A percentile compares a stretch with the other conserved stretches of the same genome.
These are phyloP conservation scores for Riptortus pedestris DNA, from an alignment of 1,140 invertebrate genomes.

Conservation along the genomic window DNA sequence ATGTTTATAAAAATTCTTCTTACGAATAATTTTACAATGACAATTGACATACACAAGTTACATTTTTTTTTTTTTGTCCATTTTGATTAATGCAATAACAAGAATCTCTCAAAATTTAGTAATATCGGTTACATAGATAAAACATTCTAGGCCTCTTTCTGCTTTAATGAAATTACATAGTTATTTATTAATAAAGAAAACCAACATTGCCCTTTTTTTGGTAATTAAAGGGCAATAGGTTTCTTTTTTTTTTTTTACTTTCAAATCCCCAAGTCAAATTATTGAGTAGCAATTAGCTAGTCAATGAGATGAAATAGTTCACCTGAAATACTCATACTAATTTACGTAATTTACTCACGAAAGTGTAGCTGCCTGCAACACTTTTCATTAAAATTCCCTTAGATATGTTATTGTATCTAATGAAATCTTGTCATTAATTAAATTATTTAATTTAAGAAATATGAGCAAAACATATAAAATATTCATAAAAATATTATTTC, in stretches of 20 bases:
- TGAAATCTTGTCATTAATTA: too few relatives aligned
- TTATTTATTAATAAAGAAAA: background rate
- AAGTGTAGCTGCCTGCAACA: too few relatives aligned
- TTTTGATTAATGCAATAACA: background rate
- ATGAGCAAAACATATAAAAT: too few relatives aligned
- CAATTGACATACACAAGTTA: conserved; percentile 12
- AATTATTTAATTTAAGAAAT: too few relatives aligned
- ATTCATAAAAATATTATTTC: too few relatives aligned
- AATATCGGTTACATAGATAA: background rate
- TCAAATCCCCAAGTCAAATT: background rate
- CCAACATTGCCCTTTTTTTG: background rate
- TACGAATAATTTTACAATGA: conserved; percentile 10
- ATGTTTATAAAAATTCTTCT: too few relatives aligned
- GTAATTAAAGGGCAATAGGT: too few relatives aligned
- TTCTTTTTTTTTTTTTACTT: background rate
- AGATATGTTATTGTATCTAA: too few relatives aligned
- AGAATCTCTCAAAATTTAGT: conserved; percentile 2
- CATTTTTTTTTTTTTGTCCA: background rate
- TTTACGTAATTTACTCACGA: too few relatives aligned
- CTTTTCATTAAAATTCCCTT: too few relatives aligned
- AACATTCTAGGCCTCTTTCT: conserved; percentile 15
- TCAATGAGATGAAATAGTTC: background rate
- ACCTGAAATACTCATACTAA: background rate
- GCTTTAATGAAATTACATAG: background rate
- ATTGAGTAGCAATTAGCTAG: background rate